Evolutionary conservation across 64 coral and sea anemone genomes (phyloP), one percentile per base, ranked within the genome.

Genomic region (Stichodactyla mertensii): DNA sequence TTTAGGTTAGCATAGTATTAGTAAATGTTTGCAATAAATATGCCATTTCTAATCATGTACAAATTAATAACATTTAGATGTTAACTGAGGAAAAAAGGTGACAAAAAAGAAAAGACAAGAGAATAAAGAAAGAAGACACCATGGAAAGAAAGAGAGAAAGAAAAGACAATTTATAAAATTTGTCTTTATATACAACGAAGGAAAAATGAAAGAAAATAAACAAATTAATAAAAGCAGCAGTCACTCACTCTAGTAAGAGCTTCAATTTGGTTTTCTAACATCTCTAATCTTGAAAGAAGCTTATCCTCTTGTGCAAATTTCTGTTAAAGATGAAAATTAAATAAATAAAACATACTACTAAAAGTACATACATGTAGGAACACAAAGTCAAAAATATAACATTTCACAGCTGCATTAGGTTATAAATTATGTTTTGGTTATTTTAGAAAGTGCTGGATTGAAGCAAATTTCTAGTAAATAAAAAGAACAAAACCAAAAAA

Each of bases 291-390:
- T 71, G 97, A 95, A 52, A 99, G 86, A 1, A 99, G 91, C 89
- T 99, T 99, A 71, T 99, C 97, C 85, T 99, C 97, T 86, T 99
- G 97, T 88, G 92, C 92, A 89, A 99, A 89, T 54, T 86, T 89
- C 97, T 99, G 83, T 78, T 28, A 61, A 90, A 82, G 84, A 82
- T 91, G 9, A 19, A 53, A 10, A 85, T 22, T 90, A 53, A 85
- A 67, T 11, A 90, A 84, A 55, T 31, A 84, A 20, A 70, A 57
- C 2, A 59, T 12, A 88, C 26, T 14, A 52, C 26, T 12, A 57
- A 27, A 10, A 88, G 54, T 20, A 79, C 16, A 13, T 45, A n/a
- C n/a, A n/a, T n/a, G n/a, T n/a, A 10, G 16, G 1, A 53, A 45
- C 5, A 36, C 55, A 66, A 66, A n/a, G 19, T 6, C 9, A 66